These are phyloP conservation scores for Tyto alba DNA, from an alignment of 2,113 vertebrate species.

Conservation along the genomic window DNA sequence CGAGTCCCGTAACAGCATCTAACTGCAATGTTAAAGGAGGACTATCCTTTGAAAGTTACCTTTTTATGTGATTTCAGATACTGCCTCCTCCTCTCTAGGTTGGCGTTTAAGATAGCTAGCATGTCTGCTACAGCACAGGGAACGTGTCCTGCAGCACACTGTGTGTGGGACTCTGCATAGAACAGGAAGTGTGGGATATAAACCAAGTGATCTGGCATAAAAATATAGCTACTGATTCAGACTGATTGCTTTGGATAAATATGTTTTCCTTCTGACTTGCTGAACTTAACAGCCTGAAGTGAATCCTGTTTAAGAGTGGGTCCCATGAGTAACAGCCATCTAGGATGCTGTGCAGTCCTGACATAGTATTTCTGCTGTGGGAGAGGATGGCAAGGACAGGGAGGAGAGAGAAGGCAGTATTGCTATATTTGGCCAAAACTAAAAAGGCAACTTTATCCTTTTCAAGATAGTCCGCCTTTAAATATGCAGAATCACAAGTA, in stretches of 20 bases:
- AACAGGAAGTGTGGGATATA: background rate
- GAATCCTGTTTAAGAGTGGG: background rate
- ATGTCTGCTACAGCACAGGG: background rate
- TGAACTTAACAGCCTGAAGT: background rate
- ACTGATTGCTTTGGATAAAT: background rate
- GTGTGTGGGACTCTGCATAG: background rate
- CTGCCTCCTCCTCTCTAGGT: background rate
- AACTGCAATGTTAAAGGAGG: slow-evolving; percentile 17
- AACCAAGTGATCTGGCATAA: background rate
- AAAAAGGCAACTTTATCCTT: slow-evolving; percentile 47
- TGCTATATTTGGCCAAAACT: slow-evolving; percentile 43
- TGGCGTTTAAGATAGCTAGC: background rate
- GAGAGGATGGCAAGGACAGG: slow-evolving; percentile 13
- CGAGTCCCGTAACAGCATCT: background rate
- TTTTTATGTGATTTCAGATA: background rate
- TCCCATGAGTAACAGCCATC: background rate
- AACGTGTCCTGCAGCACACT: accelerated
- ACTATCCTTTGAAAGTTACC: background rate
- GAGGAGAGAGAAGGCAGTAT: slow-evolving; percentile 30
- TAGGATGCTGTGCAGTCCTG: background rate
- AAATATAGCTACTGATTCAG: background rate
- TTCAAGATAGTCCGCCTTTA: slow-evolving; percentile 63
- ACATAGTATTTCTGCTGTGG: background rate
- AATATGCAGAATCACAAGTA: slow-evolving; percentile 67
- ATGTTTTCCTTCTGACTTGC: background rate